Evolutionary conservation across 2,113 vertebrate species (phyloP).

Genomic region (Promerops cafer): DNA sequence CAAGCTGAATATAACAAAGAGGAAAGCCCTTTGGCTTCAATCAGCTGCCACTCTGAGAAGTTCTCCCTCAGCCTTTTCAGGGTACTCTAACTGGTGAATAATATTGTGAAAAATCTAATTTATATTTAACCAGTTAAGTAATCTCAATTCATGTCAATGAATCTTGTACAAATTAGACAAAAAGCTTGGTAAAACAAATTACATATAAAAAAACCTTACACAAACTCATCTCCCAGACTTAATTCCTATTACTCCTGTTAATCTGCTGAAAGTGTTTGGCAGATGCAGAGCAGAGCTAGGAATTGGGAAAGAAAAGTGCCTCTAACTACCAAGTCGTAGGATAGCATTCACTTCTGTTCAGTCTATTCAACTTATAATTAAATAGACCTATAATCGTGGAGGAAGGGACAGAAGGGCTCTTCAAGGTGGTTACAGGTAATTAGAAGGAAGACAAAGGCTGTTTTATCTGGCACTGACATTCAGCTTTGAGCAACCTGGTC

Average conservation of each 20-base stretch:
- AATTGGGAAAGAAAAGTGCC: background rate
- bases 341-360: background rate
- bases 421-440: background rate
- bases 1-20: background rate
- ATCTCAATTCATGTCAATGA: background rate
- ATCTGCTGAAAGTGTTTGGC: background rate
- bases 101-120: background rate
- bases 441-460: background rate
- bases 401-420: background rate
- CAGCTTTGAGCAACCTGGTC: background rate
- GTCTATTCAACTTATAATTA: background rate
- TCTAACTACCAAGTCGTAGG: background rate
- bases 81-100: background rate
- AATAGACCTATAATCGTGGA: background rate
- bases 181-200: background rate
- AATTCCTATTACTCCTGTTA: background rate
- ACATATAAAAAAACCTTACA: background rate
- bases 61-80: background rate
- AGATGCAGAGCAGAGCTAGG: background rate
- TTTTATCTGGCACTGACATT: background rate
- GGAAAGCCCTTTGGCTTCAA: background rate
- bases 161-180: background rate
- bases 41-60: background rate
- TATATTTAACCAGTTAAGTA: background rate
- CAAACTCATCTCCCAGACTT: background rate